phyloP scores from a whole-genome alignment of 1,140 invertebrate species.

The Propsilocerus akamusi region DNA sequence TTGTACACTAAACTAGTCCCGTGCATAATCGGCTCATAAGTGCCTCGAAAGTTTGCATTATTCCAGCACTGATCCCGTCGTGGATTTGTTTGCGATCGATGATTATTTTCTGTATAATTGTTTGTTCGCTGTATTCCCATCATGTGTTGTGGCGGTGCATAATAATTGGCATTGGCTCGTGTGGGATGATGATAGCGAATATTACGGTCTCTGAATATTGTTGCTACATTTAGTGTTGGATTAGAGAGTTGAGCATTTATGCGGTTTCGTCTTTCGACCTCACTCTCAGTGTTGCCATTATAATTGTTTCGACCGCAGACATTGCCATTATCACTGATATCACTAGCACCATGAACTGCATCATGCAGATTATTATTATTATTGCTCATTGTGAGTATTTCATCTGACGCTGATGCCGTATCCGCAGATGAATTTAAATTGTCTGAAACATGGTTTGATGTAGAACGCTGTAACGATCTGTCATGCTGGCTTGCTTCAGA shows the following conservation, averaged over 20 bases:
- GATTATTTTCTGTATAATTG: constrained; percentile 12
- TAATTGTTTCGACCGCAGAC: too few species aligned
- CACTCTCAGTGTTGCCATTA: constrained; percentile 12
- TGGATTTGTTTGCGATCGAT: constrained; percentile 26
- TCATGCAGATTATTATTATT: constrained; percentile 8
- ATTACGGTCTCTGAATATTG: constrained; percentile 20
- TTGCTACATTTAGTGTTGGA: constrained; percentile 12
- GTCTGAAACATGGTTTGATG: constrained; percentile 13
- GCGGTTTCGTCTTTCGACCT: constrained; percentile 20
- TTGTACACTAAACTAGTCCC: too few species aligned
- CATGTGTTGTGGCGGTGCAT: neutral
- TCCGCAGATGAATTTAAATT: constrained; percentile 1
- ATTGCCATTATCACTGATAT: neutral
- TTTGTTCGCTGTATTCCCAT: neutral
- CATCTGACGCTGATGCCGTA: neutral
- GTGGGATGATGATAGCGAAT: constrained; percentile 11
- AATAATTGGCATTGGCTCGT: constrained; percentile 7
- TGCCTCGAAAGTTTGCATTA: too few species aligned
- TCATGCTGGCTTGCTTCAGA: constrained; percentile 28
- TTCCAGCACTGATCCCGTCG: constrained; percentile 34
- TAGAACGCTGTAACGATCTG: constrained; percentile 45
- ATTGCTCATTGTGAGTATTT: constrained; percentile 1
- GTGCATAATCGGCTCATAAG: too few species aligned
- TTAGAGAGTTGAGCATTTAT: constrained; percentile 20
- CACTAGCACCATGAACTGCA: neutral